Evolutionary conservation across 2,797 vertebrate species (phyloP), one percentile per base, ranked within the genome.

Genomic region (Syngnathus acus): DNA sequence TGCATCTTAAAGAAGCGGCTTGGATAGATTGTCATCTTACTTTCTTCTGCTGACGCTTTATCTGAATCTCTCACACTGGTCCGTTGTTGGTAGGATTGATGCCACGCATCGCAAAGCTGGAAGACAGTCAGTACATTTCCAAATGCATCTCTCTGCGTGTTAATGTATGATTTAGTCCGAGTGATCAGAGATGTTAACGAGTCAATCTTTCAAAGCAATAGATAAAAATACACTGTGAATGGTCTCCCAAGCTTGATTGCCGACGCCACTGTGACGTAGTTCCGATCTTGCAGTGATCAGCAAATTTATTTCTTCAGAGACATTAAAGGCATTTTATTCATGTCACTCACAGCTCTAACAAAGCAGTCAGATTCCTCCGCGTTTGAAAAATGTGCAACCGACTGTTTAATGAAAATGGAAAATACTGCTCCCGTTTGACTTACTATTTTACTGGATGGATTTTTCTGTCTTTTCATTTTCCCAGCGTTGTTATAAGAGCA

Each of bases 1-100:
- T 73, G 75, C 80, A 77, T 84, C 72, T 83, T 78, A 80, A 84
- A 73, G 65, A 82, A 70, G 17, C 72, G 73, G 60, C 21, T 45
- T 45, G 60, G 42, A 62, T 68, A 75, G 78, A 87, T 80, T 76
- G 64, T 77, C 69, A 78, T 81, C 83, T 81, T 72, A 39, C 72
- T 78, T 68, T 74, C 61, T 78, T 67, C 65, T 67, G 55, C 62
- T 65, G 32, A 59, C 16, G 67, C 47, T 77, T 23, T 75, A 57
- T 81, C 60, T 72, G 62, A 60, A 48, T 51, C 65, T 70, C 63
- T 58, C 65, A 73, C 66, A 47, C 64, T n/a, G 64, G 47, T 53
- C 45, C 45, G 63, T 61, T 55, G 65, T 40, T 62, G 6, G 6
- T 62, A 0, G 14, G 42, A 43, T 68, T 65, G 66, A 50, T 62